Evolutionary conservation across 2,888 invertebrate genomes (phyloP), one percentile per base, ranked within the genome.

Genomic region (Celastrina argiolus): DNA sequence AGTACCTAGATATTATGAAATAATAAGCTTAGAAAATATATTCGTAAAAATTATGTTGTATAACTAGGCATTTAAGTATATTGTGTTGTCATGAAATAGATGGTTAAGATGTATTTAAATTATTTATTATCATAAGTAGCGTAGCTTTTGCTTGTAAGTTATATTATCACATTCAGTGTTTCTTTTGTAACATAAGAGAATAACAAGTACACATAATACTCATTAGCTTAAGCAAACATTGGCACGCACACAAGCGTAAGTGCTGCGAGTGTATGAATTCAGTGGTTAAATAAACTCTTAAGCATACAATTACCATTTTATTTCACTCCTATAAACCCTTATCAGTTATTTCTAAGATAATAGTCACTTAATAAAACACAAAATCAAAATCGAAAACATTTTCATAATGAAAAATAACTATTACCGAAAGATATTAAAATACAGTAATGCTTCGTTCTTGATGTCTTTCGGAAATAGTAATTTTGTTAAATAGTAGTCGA

Each of bases 191-290:
- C 71, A 73, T 75, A 74, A 74, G 74, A 77, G 71, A 73, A 74
- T 77, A 74, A 76, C 70, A 83, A 83, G 89, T 90, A 90, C 90
- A 81, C 78, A 70, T 80, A 90, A 90, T 90, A 90, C 90, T 90
- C 90, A 90, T 86, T 88, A 88, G 65, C 73, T 45, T 84, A 81
- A 80, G 78, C 70, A 66, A 66, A 70, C 73, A 71, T 76, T 79
- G 74, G 82, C 83, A 83, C 84, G 82, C 84, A 82, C 82, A 84
- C 80, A 82, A 74, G 73, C 78, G 80, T 78, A 73, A 70, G 75
- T 78, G 74, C 67, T 72, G 72, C 79, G 78, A 71, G 66, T 79
- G 79, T 81, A 79, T 76, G 70, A 72, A 74, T 73, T 39, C 18
- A 45, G 45, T 18, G 8, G 18, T 7, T 45, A 18, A 71, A 67